Evolutionary conservation across 1,140 invertebrate genomes (phyloP), one percentile per base, ranked within the genome.

Genomic region (Eurosta solidaginis): DNA sequence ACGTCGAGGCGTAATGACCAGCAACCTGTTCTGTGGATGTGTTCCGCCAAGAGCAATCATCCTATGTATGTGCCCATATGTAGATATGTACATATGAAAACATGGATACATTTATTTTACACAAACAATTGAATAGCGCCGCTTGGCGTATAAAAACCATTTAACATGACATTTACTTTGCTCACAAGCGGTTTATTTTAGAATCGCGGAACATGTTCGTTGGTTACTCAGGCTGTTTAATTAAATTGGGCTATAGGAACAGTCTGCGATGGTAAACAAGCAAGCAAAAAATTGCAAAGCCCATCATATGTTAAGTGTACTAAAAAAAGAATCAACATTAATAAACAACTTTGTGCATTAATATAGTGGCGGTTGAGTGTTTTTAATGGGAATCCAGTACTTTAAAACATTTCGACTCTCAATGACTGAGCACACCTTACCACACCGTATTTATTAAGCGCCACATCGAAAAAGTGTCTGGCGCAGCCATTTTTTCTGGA

Each of bases 331-430:
- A 10, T 17, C 25, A 7, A 36, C 2, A 33, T 20, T 7, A 68
- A 68, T 9, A 36, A 82, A 78, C 81, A 81, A 79, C 22, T 84
- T n/a, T 17, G 17, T 17, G 33, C 36, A 68, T 68, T 68, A 68
- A 68, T 17, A 17, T 68, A 40, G 59, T n/a, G 59, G 10, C 29
- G n/a, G 59, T 82, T 83, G 82, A 83, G 81, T 82, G 85, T 84
- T 85, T 85, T 85, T 85, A 85, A 85, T 85, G 83, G 85, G 82
- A 84, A 84, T 85, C 82, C 84, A 85, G 82, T 85, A 81, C 80
- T 84, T 81, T 85, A 6, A 5, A 9, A n/a, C 59, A 17, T 12
- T 27, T 0, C 5, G 54, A 63, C 17, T 29, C 7, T 42, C 29
- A 82, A 85, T 85, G 84, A 85, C 85, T 83, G 83, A 85, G 85